These are phyloP conservation scores for Microtus pennsylvanicus DNA, from an alignment of 2,113 vertebrate genomes.

Conservation along the genomic window DNA sequence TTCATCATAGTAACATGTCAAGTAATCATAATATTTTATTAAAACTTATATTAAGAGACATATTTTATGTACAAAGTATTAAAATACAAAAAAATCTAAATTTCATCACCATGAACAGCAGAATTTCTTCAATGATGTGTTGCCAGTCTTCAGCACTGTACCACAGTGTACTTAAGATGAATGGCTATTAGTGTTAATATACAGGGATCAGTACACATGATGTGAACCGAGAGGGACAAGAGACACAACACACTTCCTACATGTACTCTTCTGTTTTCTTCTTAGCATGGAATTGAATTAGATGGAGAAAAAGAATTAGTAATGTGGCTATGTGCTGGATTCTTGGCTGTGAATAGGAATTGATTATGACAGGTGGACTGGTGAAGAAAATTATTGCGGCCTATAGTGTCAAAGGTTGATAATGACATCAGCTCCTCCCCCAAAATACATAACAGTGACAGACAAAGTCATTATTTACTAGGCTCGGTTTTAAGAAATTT, in stretches of 20 bases:
- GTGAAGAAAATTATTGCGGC: background rate
- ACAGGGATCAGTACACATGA: background rate
- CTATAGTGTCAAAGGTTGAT: background rate
- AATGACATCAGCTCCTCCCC: background rate
- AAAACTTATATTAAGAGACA: background rate
- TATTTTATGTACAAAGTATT: constrained; percentile 7
- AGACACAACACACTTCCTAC: background rate
- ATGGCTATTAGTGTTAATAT: too few relatives aligned
- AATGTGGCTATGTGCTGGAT: background rate
- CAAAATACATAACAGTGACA: background rate
- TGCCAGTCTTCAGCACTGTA: background rate
- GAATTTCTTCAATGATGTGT: background rate
- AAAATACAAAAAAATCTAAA: background rate
- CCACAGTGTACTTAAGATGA: background rate
- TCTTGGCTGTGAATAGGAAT: background rate
- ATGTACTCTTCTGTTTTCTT: background rate
- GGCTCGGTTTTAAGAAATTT: background rate
- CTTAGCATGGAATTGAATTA: background rate
- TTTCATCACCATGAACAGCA: background rate
- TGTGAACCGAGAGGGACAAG: background rate
- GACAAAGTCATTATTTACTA: background rate
- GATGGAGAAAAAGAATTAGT: background rate
- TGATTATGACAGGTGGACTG: background rate
- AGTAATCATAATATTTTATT: background rate
- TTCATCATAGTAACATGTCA: background rate